Evolutionary conservation across 2,797 vertebrate genomes (phyloP), one percentile per base, ranked within the genome.

Genomic region (Dendrocincla fuliginosa): DNA sequence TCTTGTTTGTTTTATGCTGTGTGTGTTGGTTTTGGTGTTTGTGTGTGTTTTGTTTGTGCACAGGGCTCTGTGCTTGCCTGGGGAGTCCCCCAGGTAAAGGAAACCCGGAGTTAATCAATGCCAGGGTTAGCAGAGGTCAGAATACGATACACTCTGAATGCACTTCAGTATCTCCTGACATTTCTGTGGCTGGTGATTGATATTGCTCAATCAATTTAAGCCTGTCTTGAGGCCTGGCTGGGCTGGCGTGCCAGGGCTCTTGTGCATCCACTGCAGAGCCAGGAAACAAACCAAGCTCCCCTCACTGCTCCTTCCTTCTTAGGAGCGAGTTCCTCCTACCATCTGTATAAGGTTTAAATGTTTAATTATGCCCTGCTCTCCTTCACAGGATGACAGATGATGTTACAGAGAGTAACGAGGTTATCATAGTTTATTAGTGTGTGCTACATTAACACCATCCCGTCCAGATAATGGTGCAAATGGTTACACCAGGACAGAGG

Each of bases 361-460:
- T 86, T 94, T 91, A 37, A 86, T 75, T 76, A 53, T 42, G 65
- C 60, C 35, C 52, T 63, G 23, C 87, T 75, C 91, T 56, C 93
- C 83, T n/a, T 44, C 73, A 2, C 65, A 37, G 86, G 55, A 25
- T 28, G 52, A 86, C 67, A 65, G 61, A 69, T 75, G 93, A 84
- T 76, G 11, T 68, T 75, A 28, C 53, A 50, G 78, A 37, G 82
- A 65, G 64, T 11, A n/a, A 11, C 5, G 6, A 44, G 55, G 63
- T 81, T 37, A 8, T 47, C 32, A 63, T 2, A 13, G 46, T 30
- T 67, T 60, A 59, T 85, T 13, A 6, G 47, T 1, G 11, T 1
- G 1, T 59, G 86, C 83, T 70, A 4, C 28, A 5, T 79, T 10
- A 35, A 37, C 57, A 47, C 65, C 88, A 30, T 32, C 87, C 61